A percentile compares a stretch with the other conserved stretches of the same genome.
These are phyloP conservation scores for Drosophila pachea DNA, from an alignment of 1,140 invertebrate species.

Conservation along the genomic window DNA sequence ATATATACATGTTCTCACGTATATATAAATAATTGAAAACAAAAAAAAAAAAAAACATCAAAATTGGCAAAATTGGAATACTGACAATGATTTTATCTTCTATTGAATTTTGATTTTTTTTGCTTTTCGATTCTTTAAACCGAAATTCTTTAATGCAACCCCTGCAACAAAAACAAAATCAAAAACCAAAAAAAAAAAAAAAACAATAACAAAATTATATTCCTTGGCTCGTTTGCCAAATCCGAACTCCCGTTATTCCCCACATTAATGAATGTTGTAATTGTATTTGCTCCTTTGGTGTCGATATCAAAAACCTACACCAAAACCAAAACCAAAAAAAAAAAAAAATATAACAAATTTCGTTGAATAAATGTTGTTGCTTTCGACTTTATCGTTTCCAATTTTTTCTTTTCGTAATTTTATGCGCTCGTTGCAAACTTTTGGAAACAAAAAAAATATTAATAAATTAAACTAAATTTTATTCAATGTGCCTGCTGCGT, in stretches of 20 bases:
- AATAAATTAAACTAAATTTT: constrained; percentile 39
- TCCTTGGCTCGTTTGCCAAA: constrained; percentile 38
- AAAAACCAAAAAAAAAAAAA: constrained; percentile 23
- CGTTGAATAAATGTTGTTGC: constrained; percentile 75
- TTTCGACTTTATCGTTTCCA: constrained; percentile 27
- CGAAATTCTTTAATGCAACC: constrained; percentile 55
- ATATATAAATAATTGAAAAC: constrained; percentile 47
- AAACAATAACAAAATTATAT: constrained; percentile 4
- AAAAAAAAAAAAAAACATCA: constrained; percentile 64
- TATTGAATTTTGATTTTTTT: constrained; percentile 44
- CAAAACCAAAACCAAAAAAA: constrained; percentile 41
- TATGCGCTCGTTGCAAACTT: constrained; percentile 69
- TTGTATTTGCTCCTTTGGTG: constrained; percentile 74
- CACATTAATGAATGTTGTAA: constrained; percentile 75
- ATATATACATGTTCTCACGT: constrained; percentile 53
- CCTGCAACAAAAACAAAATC: constrained; percentile 13
- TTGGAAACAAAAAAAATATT: constrained; percentile 29
- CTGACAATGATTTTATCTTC: constrained; percentile 61
- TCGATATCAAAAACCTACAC: constrained; percentile 58
- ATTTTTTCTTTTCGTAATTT: constrained; percentile 56
- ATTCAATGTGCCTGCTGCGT: constrained; percentile 74
- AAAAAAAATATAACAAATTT: constrained; percentile 52
- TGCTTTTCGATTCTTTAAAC: constrained; percentile 38
- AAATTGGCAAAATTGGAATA: constrained; percentile 77
- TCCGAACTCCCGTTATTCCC: constrained; percentile 38